Evolutionary conservation across 2,113 vertebrate genomes (phyloP).

Genomic region (Hydrolagus affinis): DNA sequence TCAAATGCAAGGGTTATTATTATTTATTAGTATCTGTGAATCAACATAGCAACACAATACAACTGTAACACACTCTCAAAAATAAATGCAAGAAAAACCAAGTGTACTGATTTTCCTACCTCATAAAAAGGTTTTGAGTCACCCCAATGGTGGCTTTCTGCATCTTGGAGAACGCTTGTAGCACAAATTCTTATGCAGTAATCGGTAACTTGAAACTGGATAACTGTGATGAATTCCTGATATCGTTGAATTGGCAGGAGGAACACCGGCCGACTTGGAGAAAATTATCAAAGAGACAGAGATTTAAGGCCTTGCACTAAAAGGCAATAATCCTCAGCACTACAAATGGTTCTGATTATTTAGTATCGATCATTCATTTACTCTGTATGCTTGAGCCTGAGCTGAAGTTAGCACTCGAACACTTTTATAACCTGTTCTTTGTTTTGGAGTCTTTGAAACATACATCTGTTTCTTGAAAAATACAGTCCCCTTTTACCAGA

Average conservation of each 20-base stretch:
- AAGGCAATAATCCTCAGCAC: constrained; percentile 49
- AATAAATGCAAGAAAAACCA: constrained; percentile 41
- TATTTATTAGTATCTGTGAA: too few relatives aligned
- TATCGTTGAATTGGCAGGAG: constrained; percentile 72
- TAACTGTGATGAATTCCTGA: constrained; percentile 64
- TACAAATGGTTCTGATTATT: constrained; percentile 69
- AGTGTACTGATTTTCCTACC: constrained; percentile 62
- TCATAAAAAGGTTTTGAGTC: constrained; percentile 89
- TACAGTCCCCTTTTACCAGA: constrained; percentile 45
- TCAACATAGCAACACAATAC: background rate
- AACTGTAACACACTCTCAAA: constrained; percentile 45
- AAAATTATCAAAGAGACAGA: constrained; percentile 56
- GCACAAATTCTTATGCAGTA: constrained; percentile 80
- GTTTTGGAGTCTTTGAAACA: constrained; percentile 51
- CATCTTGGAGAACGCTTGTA: constrained; percentile 81
- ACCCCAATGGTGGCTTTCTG: constrained; percentile 86
- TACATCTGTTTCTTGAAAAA: constrained; percentile 54
- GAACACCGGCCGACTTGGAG: constrained; percentile 65
- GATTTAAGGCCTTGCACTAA: constrained; percentile 52
- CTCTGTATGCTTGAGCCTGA: constrained; percentile 39
- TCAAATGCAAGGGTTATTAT: too few relatives aligned
- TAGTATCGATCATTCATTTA: constrained; percentile 67
- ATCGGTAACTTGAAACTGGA: constrained; percentile 73
- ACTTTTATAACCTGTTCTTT: constrained; percentile 38
- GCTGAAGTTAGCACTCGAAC: constrained; percentile 43